A percentile compares a stretch with the other conserved stretches of the same genome.
These are phyloP conservation scores for Paramormyrops hopkinsi DNA, from an alignment of 2,797 vertebrate species.

Conservation along the genomic window DNA sequence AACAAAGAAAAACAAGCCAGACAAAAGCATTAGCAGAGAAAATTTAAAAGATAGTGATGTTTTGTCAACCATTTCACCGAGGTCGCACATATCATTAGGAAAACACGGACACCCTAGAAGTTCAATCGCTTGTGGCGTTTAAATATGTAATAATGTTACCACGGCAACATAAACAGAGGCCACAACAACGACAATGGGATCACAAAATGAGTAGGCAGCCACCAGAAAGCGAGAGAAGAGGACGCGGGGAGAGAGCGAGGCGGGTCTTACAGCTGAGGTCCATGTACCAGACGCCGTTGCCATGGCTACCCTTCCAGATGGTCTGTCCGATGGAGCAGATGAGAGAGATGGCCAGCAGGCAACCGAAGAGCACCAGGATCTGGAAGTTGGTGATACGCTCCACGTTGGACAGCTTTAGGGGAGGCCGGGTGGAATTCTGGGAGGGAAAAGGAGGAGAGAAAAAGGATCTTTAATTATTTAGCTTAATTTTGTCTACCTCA, in stretches of 20 bases:
- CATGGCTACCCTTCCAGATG: slow-evolving; percentile 89
- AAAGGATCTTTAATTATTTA: background rate
- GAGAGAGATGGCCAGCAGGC: slow-evolving; percentile 92
- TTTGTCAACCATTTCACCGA: slow-evolving; percentile 70
- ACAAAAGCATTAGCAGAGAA: slow-evolving; percentile 64
- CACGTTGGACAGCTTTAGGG: slow-evolving; percentile 96
- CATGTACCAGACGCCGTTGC: slow-evolving; percentile 93
- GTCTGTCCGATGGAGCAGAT: slow-evolving; percentile 91
- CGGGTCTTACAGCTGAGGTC: slow-evolving; percentile 86
- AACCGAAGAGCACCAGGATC: slow-evolving; percentile 93
- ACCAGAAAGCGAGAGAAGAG: background rate
- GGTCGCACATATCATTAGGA: slow-evolving; percentile 54
- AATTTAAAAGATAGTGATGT: slow-evolving; percentile 20
- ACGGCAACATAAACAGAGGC: slow-evolving; percentile 48
- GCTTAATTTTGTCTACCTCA: background rate
- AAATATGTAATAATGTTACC: slow-evolving; percentile 1
- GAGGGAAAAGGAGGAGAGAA: background rate
- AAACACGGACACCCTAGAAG: slow-evolving; percentile 1
- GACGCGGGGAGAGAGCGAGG: background rate
- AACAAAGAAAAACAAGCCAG: slow-evolving; percentile 63
- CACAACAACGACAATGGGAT: slow-evolving; percentile 54
- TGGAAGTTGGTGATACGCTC: slow-evolving; percentile 97
- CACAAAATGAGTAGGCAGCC: slow-evolving; percentile 34
- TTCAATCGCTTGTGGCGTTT: background rate
- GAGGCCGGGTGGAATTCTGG: slow-evolving; percentile 94